These are phyloP conservation scores for Sebastes baramenuke DNA, from an alignment of 2,797 vertebrate species.

Conservation along the genomic window DNA sequence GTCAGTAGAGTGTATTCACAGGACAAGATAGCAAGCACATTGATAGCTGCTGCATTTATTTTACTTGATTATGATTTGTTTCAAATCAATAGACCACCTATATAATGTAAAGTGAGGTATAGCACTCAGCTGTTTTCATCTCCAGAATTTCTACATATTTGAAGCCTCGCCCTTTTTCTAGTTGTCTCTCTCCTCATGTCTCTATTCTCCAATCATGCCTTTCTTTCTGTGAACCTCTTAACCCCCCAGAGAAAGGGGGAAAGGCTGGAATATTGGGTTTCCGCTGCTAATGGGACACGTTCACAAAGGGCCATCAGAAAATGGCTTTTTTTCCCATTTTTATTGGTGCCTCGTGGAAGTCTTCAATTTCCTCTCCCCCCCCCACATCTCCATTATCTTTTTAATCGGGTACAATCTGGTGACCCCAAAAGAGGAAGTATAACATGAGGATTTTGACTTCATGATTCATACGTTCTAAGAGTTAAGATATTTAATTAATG, in stretches of 20 bases:
- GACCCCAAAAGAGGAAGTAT: neutral
- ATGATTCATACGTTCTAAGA: neutral
- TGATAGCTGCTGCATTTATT: neutral
- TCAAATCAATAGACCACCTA: constrained; percentile 21
- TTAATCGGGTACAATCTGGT: neutral
- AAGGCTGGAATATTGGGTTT: constrained; percentile 63
- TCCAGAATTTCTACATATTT: constrained; percentile 2
- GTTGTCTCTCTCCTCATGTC: constrained; percentile 12
- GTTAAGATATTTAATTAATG: neutral
- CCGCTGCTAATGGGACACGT: constrained; percentile 60
- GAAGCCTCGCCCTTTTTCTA: neutral
- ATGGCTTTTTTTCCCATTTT: constrained; percentile 25
- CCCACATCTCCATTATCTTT: constrained; percentile 27
- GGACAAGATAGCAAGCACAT: neutral
- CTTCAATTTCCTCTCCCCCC: constrained; percentile 8
- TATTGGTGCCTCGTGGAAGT: constrained; percentile 34
- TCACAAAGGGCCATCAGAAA: constrained; percentile 55
- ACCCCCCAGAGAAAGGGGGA: constrained; percentile 37
- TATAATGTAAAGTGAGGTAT: neutral
- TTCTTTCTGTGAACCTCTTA: constrained; percentile 56
- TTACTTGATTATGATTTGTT: constrained; percentile 8
- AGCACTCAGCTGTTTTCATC: constrained; percentile 17
- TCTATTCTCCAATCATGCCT: constrained; percentile 48
- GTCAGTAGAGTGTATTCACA: neutral
- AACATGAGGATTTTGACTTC: neutral